These are phyloP conservation scores for Rhinophrynus dorsalis DNA, from an alignment of 2,797 vertebrate genomes.

Conservation along the genomic window DNA sequence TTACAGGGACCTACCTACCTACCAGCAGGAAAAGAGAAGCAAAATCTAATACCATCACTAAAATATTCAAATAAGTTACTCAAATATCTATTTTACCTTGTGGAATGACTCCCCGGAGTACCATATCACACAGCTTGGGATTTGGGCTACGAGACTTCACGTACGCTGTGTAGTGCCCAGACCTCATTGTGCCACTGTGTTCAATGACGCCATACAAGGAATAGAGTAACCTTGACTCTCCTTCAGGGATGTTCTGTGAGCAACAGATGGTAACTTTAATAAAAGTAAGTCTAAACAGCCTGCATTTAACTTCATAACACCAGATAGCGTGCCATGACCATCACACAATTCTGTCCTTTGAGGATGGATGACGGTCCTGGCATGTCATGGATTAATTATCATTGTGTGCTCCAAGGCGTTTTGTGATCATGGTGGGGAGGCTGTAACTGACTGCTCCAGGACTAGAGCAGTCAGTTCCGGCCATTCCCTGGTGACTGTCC, in stretches of 20 bases:
- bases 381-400: no score
- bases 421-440: no score
- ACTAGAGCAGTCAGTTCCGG: no score
- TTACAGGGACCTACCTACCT: not conserved
- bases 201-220: conserved; percentile 92
- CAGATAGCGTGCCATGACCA: no score
- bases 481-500: no score
- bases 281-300: no score
- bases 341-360: no score
- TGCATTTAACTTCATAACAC: no score
- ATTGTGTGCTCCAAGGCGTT: no score
- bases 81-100: conserved; percentile 65
- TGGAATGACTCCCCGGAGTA: conserved; percentile 63
- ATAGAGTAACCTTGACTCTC: conserved; percentile 79
- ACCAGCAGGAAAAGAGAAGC: not conserved
- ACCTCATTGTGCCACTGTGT: conserved; percentile 95
- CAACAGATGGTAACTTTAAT: not conserved
- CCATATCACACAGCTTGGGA: conserved; percentile 60
- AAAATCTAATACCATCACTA: no score
- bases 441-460: no score
- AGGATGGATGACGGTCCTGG: no score
- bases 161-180: conserved; percentile 94
- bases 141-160: conserved; percentile 77
- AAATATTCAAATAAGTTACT: not conserved
- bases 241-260: conserved; percentile 76